A percentile compares a stretch with the other conserved stretches of the same genome.
Conservation (phyloP, 1,140 invertebrate species). For the Drosophila parvula region DNA sequence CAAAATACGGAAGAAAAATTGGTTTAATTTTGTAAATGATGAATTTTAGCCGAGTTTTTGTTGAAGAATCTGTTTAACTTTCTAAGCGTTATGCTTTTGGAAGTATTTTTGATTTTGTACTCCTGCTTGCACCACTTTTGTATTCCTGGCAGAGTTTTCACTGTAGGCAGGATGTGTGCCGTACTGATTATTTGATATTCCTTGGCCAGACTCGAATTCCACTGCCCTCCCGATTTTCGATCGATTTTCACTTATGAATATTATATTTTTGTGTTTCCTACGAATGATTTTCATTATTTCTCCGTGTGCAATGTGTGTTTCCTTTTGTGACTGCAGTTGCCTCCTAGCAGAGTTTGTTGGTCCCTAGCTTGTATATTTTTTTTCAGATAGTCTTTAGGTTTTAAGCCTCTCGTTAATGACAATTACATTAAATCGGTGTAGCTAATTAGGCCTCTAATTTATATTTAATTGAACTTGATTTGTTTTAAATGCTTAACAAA, state of each 20-base stretch:
- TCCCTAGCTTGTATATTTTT: conserved; percentile 31
- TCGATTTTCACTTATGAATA: too few species aligned
- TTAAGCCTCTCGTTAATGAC: conserved; percentile 48
- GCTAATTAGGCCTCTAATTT: conserved; percentile 55
- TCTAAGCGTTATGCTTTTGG: background rate
- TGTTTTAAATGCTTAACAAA: conserved; percentile 36
- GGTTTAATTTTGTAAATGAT: background rate
- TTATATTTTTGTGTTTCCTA: background rate
- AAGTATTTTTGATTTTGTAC: background rate
- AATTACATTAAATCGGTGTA: conserved; percentile 47
- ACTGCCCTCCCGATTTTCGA: conserved; percentile 20
- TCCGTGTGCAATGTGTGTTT: conserved; percentile 53
- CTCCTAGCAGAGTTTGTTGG: conserved; percentile 55
- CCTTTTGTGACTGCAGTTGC: conserved; percentile 38
- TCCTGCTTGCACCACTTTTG: background rate
- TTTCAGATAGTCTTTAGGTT: conserved; percentile 33
- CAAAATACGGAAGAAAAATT: conserved; percentile 4
- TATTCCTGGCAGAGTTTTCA: background rate
- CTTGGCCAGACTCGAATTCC: conserved; percentile 72
- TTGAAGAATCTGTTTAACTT: background rate
- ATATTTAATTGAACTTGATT: conserved; percentile 58
- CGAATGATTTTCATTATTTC: conserved; percentile 24
- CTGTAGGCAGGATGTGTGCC: background rate
- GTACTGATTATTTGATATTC: conserved; percentile 44
- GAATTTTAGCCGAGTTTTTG: background rate